Percentiles rank a stretch among this genome's conserved stretches.
These are phyloP conservation scores for Rhagonycha lutea DNA, from an alignment of 2,888 invertebrate species.

Conservation along the genomic window DNA sequence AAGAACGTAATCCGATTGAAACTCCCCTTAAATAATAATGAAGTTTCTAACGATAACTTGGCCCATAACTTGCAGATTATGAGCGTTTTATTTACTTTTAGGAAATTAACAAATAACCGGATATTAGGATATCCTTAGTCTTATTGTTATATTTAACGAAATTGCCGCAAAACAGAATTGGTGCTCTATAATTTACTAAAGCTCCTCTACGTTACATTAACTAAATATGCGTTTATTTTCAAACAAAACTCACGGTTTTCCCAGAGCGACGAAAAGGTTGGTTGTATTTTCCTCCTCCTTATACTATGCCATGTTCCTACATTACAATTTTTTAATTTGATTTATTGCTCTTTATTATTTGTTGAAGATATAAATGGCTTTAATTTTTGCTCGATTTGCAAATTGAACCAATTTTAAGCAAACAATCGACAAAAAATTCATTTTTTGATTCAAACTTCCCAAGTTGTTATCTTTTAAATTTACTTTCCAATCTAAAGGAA, in stretches of 20 bases:
- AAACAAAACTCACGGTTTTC: conserved; percentile 16
- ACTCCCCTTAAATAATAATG: conserved; percentile 23
- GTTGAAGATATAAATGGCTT: background rate
- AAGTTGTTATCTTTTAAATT: background rate
- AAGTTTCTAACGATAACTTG: conserved; percentile 26
- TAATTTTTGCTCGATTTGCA: conserved; percentile 3
- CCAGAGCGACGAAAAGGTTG: conserved; percentile 1
- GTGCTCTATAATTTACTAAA: conserved; percentile 12
- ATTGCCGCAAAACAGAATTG: conserved; percentile 14
- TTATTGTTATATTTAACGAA: conserved; percentile 11
- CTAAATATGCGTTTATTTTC: conserved; percentile 21
- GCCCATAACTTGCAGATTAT: conserved; percentile 18
- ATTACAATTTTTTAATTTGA: conserved; percentile 16
- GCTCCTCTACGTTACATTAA: conserved; percentile 2
- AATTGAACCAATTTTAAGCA: background rate
- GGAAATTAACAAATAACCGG: conserved; percentile 29
- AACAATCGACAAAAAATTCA: background rate
- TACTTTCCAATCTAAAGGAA: background rate
- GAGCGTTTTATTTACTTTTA: conserved; percentile 24
- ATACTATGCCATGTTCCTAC: background rate
- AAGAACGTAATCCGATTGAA: conserved; percentile 26
- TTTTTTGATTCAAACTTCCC: background rate
- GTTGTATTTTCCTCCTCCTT: background rate
- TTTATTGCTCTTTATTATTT: conserved; percentile 11
- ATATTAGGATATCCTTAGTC: conserved; percentile 27